Evolutionary conservation across 2,888 invertebrate species (phyloP).

Genomic region (Sinotaia quadrata): DNA sequence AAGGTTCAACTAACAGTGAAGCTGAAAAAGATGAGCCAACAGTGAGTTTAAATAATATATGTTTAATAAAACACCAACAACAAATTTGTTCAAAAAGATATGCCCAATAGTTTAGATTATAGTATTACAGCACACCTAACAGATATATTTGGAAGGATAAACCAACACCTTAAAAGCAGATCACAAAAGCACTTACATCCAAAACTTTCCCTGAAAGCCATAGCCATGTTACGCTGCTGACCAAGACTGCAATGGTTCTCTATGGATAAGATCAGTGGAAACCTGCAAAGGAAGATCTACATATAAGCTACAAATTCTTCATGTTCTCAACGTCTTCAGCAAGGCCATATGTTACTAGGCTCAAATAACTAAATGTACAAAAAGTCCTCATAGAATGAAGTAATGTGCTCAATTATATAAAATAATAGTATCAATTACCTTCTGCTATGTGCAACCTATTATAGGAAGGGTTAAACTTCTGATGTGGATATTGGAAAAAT

Average conservation of each 20-base stretch:
- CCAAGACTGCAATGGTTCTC: slow-evolving; percentile 71
- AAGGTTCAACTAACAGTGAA: slow-evolving; percentile 83
- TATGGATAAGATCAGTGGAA: slow-evolving; percentile 70
- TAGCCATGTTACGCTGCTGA: slow-evolving; percentile 71
- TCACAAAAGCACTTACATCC: slow-evolving; percentile 49
- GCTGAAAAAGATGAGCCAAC: slow-evolving; percentile 74
- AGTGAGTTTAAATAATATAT: background rate
- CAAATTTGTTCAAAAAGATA: background rate
- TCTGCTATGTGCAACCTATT: too few relatives aligned
- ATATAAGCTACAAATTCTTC: too few relatives aligned
- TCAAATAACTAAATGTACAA: too few relatives aligned
- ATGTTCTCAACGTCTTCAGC: too few relatives aligned
- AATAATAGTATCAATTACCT: too few relatives aligned
- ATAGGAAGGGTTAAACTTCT: too few relatives aligned
- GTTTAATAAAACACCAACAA: background rate
- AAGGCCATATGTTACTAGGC: too few relatives aligned
- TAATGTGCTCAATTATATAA: too few relatives aligned
- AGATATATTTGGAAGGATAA: too few relatives aligned
- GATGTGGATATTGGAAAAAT: too few relatives aligned
- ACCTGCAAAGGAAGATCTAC: slow-evolving; percentile 53
- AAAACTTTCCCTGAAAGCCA: slow-evolving; percentile 68
- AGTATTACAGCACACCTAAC: background rate
- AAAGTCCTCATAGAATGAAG: too few relatives aligned
- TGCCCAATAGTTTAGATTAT: background rate
- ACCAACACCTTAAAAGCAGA: background rate